Evolutionary conservation across 1,140 invertebrate genomes (phyloP).

Genomic region (Pogonomyrmex californicus): DNA sequence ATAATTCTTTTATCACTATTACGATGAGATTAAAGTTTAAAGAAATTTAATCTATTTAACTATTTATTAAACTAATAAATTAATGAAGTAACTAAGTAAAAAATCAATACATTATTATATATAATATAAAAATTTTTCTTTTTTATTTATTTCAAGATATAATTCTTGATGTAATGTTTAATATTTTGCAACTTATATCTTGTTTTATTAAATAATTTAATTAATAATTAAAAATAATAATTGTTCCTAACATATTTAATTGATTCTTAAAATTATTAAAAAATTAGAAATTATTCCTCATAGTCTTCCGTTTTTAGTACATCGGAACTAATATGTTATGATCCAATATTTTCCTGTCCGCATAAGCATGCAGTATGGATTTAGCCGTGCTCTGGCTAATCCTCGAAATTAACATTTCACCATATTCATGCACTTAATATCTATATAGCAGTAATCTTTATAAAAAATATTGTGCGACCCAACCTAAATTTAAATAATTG

Average conservation of each 20-base stretch:
- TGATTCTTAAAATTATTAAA: neutral
- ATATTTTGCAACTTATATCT: no score
- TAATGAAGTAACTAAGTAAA: no score
- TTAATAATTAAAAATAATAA: neutral
- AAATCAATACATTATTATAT: no score
- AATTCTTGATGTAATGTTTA: no score
- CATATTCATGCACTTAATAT: constrained; percentile 30
- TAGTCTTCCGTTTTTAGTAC: constrained; percentile 50
- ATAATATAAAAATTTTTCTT: no score
- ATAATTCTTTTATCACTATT: no score
- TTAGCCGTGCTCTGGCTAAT: constrained; percentile 65
- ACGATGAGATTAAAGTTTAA: no score
- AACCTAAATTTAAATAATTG: neutral
- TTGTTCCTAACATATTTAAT: neutral
- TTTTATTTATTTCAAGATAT: no score
- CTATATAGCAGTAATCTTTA: neutral
- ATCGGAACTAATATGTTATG: neutral
- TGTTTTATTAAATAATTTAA: no score
- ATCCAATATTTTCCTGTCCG: neutral
- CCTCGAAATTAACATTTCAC: constrained; percentile 13
- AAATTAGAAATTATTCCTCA: neutral
- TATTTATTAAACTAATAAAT: no score
- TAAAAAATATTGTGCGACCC: neutral
- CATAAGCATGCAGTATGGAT: constrained; percentile 61
- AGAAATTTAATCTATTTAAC: no score